A percentile compares a stretch with the other conserved stretches of the same genome.
These are phyloP conservation scores for Monarcha castaneiventris DNA, from an alignment of 2,113 vertebrate genomes.

Conservation along the genomic window DNA sequence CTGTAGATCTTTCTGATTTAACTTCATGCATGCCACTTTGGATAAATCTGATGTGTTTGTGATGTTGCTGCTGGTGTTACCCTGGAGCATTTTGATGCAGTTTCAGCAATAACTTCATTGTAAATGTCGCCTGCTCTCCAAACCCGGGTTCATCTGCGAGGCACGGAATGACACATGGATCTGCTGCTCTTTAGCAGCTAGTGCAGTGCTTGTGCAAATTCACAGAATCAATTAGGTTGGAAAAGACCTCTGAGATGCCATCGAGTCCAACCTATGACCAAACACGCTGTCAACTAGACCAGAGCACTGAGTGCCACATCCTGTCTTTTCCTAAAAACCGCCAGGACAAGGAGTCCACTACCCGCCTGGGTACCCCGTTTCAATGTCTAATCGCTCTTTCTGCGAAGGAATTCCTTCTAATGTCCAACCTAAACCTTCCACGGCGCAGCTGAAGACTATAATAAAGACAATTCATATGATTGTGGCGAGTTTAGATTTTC, in stretches of 20 bases:
- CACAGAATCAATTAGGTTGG: background rate
- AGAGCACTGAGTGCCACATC: background rate
- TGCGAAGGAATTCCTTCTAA: background rate
- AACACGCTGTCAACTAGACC: background rate
- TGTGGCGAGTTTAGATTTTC: background rate
- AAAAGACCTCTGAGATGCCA: background rate
- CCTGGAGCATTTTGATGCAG: background rate
- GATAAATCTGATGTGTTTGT: background rate
- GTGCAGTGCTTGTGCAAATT: background rate
- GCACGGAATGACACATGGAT: accelerated
- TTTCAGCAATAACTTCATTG: background rate
- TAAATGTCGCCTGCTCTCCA: background rate
- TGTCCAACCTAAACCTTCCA: background rate
- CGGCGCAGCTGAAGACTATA: background rate
- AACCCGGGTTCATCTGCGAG: accelerated
- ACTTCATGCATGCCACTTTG: background rate
- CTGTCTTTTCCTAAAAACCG: background rate
- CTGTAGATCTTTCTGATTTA: background rate
- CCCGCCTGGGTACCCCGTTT: background rate
- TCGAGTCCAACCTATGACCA: background rate
- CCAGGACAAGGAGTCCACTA: background rate
- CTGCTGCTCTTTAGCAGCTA: accelerated
- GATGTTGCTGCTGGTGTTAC: background rate
- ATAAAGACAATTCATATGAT: background rate
- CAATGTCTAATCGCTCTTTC: background rate